Base-by-base conservation (phyloP, 1,140 invertebrate genomes). In the Papilio aristodemus region DNA sequence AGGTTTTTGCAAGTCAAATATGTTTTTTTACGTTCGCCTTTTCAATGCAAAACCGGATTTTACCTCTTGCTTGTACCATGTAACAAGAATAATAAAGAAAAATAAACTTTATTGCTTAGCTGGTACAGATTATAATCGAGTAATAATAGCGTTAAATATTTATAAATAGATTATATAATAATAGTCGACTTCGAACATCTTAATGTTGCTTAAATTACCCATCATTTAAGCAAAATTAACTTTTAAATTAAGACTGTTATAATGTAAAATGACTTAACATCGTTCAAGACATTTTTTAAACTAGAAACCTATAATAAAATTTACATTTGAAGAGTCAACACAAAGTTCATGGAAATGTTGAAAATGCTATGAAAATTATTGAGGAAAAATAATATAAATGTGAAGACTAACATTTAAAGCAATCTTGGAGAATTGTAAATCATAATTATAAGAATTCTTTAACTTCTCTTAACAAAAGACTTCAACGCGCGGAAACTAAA, bases 1-100 rank as follows among this genome's bases (percentile, higher is more conserved):
- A 54, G 46, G 46, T 54, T 54, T 54, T 54, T 54, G 46, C 46
- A 54, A 54, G 46, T 54, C 46, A 54, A 54, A 54, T 54, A 25
- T 46, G 43, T 54, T 54, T 54, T 54, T 54, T 54, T 32, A 54
- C 19, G 22, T 9, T 19, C 46, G 22, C 46, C 46, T 22, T 54
- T 54, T 54, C 46, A 54, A 54, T 54, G 19, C 46, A 54, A 22
- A 54, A 54, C 46, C 46, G 46, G 46, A 54, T 54, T 54, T 22
- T 54, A 54, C 19, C 46, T 54, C 19, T 11, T 22, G 10, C 19
- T 25, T 54, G 4, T 54, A 54, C 46, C 8, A 54, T 54, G 46
- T 22, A 54, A 19, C 22, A 54, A 25, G 46, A 54, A 50, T 4
- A 54, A 22, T 0, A 10, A 25, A 25, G 46, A 25, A 50, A 54